Base-by-base conservation (phyloP, 2,888 invertebrate species). In the Agriopis marginaria region DNA sequence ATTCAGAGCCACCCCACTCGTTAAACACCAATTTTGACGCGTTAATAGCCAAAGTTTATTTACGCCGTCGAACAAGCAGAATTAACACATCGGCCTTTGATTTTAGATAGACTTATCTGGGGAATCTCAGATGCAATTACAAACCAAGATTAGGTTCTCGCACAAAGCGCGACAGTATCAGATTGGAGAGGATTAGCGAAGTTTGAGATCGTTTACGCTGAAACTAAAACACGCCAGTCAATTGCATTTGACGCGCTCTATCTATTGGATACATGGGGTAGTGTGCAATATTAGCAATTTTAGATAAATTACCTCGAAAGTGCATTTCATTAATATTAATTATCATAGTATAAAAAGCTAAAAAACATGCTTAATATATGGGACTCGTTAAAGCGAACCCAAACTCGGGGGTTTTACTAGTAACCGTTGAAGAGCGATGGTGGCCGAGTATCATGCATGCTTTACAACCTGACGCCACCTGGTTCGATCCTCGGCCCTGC, bases 11-110 rank as follows among this genome's bases (percentile, higher is more conserved):
- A 85, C 84, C 89, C 86, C 88, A 86, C 89, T 90, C 89, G 90
- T 89, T 88, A 89, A 90, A 90, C 86, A 88, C 83, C 88, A 89
- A 90, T 90, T 90, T 89, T 89, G 89, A 91, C 86, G 91, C 90
- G 92, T 88, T 91, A 91, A 92, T 89, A 88, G 90, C 85, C 82
- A 83, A 90, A 89, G 87, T 89, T 89, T 89, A 87, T 87, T 88
- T 87, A 88, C 87, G 86, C 85, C 84, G 87, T 87, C 82, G 85
- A 86, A 86, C 82, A 79, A 85, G 79, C 79, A 79, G 83, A 88
- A 89, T 89, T 87, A 87, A 86, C 86, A 82, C 82, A 86, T 85
- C 80, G 82, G 79, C 85, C 84, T 86, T 86, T 82, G 79, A 86
- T 84, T 82, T 79, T 77, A 78, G 76, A 78, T 82, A 79, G 63